A percentile compares a stretch with the other conserved stretches of the same genome.
phyloP scores from a whole-genome alignment of 2,797 vertebrate species.

The Perodicticus potto region DNA sequence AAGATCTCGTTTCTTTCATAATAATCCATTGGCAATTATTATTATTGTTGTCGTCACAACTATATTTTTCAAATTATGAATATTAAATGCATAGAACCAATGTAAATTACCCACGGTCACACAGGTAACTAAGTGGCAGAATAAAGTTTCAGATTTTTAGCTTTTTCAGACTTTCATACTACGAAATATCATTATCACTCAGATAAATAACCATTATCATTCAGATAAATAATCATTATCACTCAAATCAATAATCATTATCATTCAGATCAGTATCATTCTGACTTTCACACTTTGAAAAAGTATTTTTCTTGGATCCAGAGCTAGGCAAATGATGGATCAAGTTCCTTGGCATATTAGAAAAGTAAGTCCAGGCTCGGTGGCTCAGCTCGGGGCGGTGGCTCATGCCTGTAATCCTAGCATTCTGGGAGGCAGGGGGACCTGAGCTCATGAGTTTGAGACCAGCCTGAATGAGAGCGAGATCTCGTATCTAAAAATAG shows the following conservation, averaged over 20 bases:
- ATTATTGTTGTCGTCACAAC: too few species aligned
- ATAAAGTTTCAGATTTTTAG: background rate
- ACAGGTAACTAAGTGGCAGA: background rate
- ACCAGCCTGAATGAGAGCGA: too few species aligned
- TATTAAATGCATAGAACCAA: background rate
- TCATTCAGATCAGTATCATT: background rate
- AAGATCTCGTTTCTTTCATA: background rate
- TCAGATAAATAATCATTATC: too few species aligned
- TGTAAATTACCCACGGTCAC: background rate
- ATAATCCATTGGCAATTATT: background rate
- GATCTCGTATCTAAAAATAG: too few species aligned
- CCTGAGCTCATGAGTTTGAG: too few species aligned
- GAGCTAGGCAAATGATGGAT: background rate
- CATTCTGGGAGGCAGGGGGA: too few species aligned
- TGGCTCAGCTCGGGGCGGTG: too few species aligned
- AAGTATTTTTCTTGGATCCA: background rate
- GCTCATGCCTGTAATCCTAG: too few species aligned
- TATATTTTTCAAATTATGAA: background rate
- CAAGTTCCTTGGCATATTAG: background rate
- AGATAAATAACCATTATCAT: too few species aligned
- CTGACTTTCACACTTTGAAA: background rate
- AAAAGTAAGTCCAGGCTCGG: background rate
- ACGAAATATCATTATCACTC: background rate
- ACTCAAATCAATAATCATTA: too few species aligned
- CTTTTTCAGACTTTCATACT: background rate